Evolutionary conservation across 2,797 vertebrate species (phyloP).

Genomic region (Hippocampus kuda): DNA sequence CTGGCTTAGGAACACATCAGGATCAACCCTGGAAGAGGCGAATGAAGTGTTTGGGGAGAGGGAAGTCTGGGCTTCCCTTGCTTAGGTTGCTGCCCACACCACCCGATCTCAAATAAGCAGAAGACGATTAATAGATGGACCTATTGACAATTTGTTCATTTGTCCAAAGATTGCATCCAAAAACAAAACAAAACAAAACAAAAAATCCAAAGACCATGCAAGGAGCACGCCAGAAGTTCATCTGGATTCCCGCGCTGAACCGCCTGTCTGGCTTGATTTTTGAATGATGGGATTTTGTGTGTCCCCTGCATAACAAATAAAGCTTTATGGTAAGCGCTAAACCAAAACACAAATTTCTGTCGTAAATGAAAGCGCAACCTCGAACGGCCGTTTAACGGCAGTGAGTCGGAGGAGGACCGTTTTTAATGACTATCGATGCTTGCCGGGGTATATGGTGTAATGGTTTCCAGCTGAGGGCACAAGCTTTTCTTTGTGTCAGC

Average conservation of each 20-base stretch:
- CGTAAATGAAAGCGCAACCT: conserved; percentile 1
- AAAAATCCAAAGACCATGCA: neutral
- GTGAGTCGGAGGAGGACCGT: conserved; percentile 1
- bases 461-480: conserved; percentile 6
- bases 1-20: too few species aligned
- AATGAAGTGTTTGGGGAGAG: too few species aligned
- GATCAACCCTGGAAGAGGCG: too few species aligned
- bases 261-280: neutral
- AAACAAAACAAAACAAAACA: too few species aligned
- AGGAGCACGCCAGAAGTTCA: neutral
- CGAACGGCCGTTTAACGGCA: neutral
- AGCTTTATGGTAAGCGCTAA: neutral
- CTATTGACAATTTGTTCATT: too few species aligned
- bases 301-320: neutral
- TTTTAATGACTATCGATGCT: conserved; percentile 3
- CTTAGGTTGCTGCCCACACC: too few species aligned
- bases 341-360: neutral
- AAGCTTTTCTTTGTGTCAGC: conserved; percentile 2
- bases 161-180: too few species aligned
- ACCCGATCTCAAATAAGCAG: too few species aligned
- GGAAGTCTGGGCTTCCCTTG: too few species aligned
- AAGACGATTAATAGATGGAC: too few species aligned
- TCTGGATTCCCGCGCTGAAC: neutral
- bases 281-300: neutral
- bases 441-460: neutral